Evolutionary conservation across 2,888 invertebrate genomes (phyloP), one percentile per base, ranked within the genome.

Genomic region (Caradrina kadenii): DNA sequence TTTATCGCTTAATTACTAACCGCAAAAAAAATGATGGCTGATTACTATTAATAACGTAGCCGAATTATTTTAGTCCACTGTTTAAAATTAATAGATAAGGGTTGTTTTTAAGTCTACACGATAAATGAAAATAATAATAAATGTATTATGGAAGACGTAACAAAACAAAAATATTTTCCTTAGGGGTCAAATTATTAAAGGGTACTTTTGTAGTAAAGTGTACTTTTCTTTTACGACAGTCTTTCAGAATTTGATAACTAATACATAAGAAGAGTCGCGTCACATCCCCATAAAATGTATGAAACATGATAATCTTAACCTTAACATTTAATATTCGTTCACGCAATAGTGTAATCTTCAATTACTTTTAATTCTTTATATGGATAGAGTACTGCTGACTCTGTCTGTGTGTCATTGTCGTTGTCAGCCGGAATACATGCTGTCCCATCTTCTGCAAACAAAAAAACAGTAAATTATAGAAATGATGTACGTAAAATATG

Each of bases 311-410:
- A 59, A 52, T n/a, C 69, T 58, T 75, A 69, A 13, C 35, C 35
- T 35, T 35, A 35, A 49, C 19, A 53, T 15, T 26, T 54, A 52
- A 10, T 53, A 42, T 42, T 49, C 13, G 22, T 76, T 83, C 70
- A 81, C 52, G 82, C 80, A 58, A 91, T 89, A n/a, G 87, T 86
- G 58, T 90, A 94, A 26, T 93, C 91, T 26, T 91, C 91, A 42
- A 93, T 90, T 39, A 89, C 89, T 86, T 94, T 94, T 13, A 93
- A 93, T 55, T 80, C 78, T 78, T 78, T 80, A 69, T 94, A 95
- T 21, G 93, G 86, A 78, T 93, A 95, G 50, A 94, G 88, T 4
- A 94, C 91, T 13, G 92, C 86, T 1, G 92, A 87, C 15, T 94
- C 94, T 0, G 89, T 83, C 45, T 89, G 89, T 7, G 82, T 74